Conservation (phyloP, 1,140 invertebrate genomes). For the Panagrolaimus sp. region DNA sequence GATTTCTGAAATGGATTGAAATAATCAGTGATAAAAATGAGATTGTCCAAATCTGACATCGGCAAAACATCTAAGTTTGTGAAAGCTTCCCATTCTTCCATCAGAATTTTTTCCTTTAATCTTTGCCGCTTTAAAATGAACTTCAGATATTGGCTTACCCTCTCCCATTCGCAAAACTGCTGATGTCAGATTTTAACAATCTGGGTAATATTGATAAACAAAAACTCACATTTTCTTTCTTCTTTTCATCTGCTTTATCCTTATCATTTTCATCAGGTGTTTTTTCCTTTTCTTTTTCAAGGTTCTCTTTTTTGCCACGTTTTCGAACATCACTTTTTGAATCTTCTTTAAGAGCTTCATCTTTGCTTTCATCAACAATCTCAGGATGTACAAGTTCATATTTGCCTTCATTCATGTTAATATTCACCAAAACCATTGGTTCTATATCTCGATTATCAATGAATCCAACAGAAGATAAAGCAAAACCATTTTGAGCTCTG, state of each 20-base stretch:
- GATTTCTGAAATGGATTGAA: too few species aligned
- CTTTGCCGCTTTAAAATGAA: too few species aligned
- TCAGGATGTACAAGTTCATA: background rate
- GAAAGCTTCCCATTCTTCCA: too few species aligned
- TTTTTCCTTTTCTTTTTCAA: background rate
- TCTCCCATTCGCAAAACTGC: too few species aligned
- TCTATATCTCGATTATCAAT: background rate
- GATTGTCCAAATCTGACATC: too few species aligned
- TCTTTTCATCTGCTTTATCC: background rate
- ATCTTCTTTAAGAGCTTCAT: background rate
- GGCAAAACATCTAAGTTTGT: too few species aligned
- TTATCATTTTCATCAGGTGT: background rate
- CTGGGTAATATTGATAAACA: background rate
- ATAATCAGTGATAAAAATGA: too few species aligned
- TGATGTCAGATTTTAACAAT: too few species aligned
- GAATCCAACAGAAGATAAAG: background rate
- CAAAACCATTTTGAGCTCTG: constrained; percentile 3
- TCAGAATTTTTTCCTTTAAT: too few species aligned
- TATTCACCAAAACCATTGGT: background rate
- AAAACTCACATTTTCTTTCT: background rate
- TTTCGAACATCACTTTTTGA: constrained; percentile 1
- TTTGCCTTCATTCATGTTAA: background rate
- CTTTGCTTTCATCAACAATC: background rate
- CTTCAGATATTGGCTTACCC: too few species aligned
- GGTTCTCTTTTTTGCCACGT: background rate